Evolutionary conservation across 1,140 invertebrate genomes (phyloP), one percentile per base, ranked within the genome.

Genomic region (Steinernema feltiae): DNA sequence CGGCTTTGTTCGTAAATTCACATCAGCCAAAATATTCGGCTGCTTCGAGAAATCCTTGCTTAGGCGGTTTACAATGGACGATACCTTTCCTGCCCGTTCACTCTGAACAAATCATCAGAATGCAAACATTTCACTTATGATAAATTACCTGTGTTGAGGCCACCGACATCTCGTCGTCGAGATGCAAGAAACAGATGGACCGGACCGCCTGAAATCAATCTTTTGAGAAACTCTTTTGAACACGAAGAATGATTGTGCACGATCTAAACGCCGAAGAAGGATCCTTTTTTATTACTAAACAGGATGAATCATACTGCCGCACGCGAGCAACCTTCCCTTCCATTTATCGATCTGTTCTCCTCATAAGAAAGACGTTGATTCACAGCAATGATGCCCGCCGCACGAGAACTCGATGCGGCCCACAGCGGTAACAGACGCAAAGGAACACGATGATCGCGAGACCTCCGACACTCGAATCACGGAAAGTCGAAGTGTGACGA

Each of bases 31-130:
- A 3, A 35, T 27, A 30, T 71, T 71, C 70, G 15, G 46, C n/a
- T n/a, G n/a, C 70, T 71, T 71, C 32, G 70, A 18, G 29, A 30
- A 24, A 27, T 71, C 70, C 24, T 71, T 71, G 70, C 70, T 71
- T 30, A 71, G 70, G 12, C 70, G 70, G 70, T 71, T 27, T 3
- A 71, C 70, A 3, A 71, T 12, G 7, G 15, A 71, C 70, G 32
- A 15, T 32, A 3, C 70, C 70, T 15, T 3, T 27, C 32, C 29
- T 7, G 24, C 21, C 32, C 70, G 70, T 3, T 71, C 70, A 21
- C 32, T 32, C 70, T 71, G 24, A 71, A 71, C 46, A 71, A 35
- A 70, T 12, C 7, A n/a, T 46, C 7, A 46, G n/a, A 46, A 63
- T 27, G 15, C 15, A 27, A 63, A 63, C 15, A 27, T n/a, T 15